Evolutionary conservation across 2,888 invertebrate genomes (phyloP).

Genomic region (Temnothorax rugatulus): DNA sequence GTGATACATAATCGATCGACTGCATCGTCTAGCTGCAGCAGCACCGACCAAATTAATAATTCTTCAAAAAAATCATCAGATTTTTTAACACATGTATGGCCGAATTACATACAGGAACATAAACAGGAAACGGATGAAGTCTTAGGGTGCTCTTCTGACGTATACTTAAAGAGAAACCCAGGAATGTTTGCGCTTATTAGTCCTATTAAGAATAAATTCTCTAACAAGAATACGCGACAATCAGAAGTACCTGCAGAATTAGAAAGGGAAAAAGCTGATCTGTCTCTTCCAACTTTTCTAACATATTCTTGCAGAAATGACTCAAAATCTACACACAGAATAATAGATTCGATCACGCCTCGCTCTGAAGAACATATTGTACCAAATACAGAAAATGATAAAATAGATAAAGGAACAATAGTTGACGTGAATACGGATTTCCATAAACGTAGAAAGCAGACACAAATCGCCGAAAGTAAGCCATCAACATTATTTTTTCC

Average conservation of each 20-base stretch:
- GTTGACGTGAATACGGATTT: neutral
- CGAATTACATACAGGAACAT: neutral
- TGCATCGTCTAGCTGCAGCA: neutral
- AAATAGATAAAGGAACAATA: neutral
- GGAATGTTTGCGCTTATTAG: slow-evolving; percentile 49
- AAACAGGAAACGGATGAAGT: slow-evolving; percentile 8
- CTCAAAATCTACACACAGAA: neutral
- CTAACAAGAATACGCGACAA: neutral
- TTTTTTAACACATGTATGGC: slow-evolving; percentile 1
- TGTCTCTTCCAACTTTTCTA: neutral
- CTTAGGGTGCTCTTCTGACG: slow-evolving; percentile 43
- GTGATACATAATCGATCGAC: neutral
- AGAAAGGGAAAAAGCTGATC: neutral
- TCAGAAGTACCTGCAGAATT: neutral
- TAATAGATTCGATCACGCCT: neutral
- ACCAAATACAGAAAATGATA: neutral
- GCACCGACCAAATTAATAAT: neutral
- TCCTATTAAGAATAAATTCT: slow-evolving; percentile 9
- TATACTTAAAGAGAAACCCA: slow-evolving; percentile 60
- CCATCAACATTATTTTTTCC: neutral
- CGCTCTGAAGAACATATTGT: neutral
- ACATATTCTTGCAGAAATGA: neutral
- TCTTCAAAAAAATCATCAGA: slow-evolving; percentile 17
- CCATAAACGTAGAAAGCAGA: neutral
- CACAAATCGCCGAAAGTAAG: slow-evolving; percentile 8